Conservation (phyloP, 2,888 invertebrate genomes). For the Mamestra brassicae region DNA sequence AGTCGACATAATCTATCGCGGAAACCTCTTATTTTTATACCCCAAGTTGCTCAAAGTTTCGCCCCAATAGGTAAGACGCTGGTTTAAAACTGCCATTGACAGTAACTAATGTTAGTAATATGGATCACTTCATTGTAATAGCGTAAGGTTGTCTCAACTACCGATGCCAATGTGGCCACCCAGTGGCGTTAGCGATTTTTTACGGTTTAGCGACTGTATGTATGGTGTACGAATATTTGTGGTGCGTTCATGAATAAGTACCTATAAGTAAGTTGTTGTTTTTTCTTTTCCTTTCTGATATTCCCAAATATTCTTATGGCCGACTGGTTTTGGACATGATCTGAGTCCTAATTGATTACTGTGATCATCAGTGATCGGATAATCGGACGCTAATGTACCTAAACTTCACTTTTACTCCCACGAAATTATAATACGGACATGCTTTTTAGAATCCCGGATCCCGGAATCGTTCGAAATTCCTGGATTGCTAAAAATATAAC, state of each 20-base stretch:
- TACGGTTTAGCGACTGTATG: conserved; percentile 73
- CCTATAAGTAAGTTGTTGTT: conserved; percentile 74
- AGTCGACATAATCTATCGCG: not conserved
- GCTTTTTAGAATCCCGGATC: too few relatives aligned
- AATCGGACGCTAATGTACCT: too few relatives aligned
- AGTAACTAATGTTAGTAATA: conserved; percentile 32
- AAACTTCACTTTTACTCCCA: too few relatives aligned
- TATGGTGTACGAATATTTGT: conserved; percentile 73
- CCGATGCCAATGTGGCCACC: conserved; percentile 60
- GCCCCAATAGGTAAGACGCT: not conserved
- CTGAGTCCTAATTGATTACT: too few relatives aligned
- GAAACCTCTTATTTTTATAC: not conserved
- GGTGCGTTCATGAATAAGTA: conserved; percentile 81
- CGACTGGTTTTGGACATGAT: too few relatives aligned
- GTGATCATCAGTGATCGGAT: too few relatives aligned
- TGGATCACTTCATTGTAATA: conserved; percentile 53
- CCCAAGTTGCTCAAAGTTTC: conserved; percentile 23
- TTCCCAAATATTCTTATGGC: not conserved
- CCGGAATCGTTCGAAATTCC: too few relatives aligned
- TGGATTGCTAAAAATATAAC: too few relatives aligned
- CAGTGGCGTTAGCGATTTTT: conserved; percentile 71
- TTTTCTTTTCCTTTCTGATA: conserved; percentile 56
- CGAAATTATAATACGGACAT: too few relatives aligned
- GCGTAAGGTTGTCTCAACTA: conserved; percentile 45
- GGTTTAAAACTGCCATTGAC: conserved; percentile 55